Conservation (phyloP, 2,113 vertebrate species). For the Pionites leucogaster region DNA sequence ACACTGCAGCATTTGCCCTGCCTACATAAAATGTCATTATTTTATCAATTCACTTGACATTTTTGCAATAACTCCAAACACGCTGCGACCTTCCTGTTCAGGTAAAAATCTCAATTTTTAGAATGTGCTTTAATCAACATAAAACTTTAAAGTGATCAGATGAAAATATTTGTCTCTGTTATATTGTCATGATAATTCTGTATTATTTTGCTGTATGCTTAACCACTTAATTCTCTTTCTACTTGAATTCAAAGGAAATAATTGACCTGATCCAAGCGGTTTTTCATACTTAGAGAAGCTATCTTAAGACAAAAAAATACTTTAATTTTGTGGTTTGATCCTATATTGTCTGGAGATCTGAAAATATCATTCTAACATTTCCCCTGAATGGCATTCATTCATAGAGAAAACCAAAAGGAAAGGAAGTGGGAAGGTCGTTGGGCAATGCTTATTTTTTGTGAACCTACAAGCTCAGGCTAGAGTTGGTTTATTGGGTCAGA, state of each 20-base stretch:
- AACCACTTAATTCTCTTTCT: conserved; percentile 3
- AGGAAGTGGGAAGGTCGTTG: conserved; percentile 69
- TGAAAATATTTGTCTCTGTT: background rate
- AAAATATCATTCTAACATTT: conserved; percentile 57
- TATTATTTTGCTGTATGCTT: background rate
- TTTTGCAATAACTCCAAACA: background rate
- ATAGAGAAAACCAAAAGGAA: conserved; percentile 73
- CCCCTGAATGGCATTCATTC: conserved; percentile 71
- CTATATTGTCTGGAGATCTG: conserved; percentile 62
- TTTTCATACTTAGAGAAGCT: conserved; percentile 37
- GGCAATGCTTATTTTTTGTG: conserved; percentile 64
- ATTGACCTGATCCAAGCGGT: background rate
- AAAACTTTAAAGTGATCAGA: background rate
- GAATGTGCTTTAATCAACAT: background rate
- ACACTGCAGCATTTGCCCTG: background rate
- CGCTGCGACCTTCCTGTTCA: background rate
- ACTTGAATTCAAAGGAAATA: conserved; percentile 32
- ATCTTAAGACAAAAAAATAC: conserved; percentile 68
- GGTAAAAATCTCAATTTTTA: background rate
- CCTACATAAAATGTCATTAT: background rate
- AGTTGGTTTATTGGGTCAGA: conserved; percentile 69
- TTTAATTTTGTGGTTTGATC: conserved; percentile 69
- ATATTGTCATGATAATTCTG: background rate
- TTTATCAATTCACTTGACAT: background rate
- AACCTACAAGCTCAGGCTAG: conserved; percentile 64